phyloP scores from a whole-genome alignment of 2,797 vertebrate genomes.

The Propithecus deckenii region DNA sequence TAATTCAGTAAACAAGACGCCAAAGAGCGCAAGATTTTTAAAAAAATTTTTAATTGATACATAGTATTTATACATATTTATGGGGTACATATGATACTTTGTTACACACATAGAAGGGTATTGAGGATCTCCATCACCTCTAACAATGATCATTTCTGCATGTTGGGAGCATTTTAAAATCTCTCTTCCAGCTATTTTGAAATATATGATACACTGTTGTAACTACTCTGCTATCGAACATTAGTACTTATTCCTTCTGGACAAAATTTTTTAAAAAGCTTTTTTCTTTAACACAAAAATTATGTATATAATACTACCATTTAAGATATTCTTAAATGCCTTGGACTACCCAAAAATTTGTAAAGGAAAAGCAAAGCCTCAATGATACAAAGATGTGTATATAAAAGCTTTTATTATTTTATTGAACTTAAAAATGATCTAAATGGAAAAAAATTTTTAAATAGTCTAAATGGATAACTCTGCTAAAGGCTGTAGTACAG shows the following conservation, averaged over 20 bases:
- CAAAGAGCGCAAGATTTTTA: background rate
- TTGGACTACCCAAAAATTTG: background rate
- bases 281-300: constrained; percentile 33
- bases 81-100: background rate
- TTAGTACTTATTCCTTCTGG: background rate
- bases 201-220: background rate
- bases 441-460: background rate
- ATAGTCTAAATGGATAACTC: background rate
- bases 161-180: background rate
- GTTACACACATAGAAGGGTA: background rate
- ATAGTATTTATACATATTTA: background rate
- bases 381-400: background rate
- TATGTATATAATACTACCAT: background rate
- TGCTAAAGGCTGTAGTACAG: background rate
- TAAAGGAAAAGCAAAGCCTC: background rate
- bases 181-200: background rate
- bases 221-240: background rate
- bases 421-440: background rate
- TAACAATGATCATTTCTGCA: background rate
- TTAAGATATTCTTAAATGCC: background rate
- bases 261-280: background rate
- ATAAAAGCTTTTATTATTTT: constrained; percentile 31
- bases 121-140: background rate
- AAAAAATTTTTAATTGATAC: background rate
- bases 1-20: constrained; percentile 15